These are phyloP conservation scores for Mythimna lalbum DNA, from an alignment of 2,888 invertebrate genomes.

Conservation along the genomic window DNA sequence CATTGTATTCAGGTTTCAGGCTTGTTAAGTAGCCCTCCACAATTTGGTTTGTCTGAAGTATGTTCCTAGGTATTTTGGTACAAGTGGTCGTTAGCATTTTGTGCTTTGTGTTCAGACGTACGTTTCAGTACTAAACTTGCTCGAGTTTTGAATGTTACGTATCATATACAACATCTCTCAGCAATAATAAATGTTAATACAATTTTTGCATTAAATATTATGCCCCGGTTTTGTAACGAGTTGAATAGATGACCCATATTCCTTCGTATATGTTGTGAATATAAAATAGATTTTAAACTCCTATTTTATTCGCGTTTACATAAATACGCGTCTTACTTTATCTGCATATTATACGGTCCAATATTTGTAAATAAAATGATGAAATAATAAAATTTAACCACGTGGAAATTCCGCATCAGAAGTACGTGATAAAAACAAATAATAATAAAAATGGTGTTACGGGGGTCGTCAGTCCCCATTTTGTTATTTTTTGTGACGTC, in stretches of 20 bases:
- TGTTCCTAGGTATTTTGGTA: constrained; percentile 39
- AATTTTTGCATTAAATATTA: constrained; percentile 12
- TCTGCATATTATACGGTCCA: constrained; percentile 54
- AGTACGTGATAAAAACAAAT: constrained; percentile 67
- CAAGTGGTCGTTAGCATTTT: constrained; percentile 49
- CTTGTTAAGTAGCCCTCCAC: constrained; percentile 62
- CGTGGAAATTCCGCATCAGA: constrained; percentile 55
- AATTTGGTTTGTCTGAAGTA: constrained; percentile 52
- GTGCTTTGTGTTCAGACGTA: constrained; percentile 26
- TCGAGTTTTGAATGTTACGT: not conserved
- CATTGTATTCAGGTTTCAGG: constrained; percentile 65
- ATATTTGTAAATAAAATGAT: constrained; percentile 56
- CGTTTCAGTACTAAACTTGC: constrained; percentile 1
- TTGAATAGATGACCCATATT: constrained; percentile 38
- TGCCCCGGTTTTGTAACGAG: constrained; percentile 21
- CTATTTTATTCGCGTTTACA: constrained; percentile 30
- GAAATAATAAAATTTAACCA: constrained; percentile 65
- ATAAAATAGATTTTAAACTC: constrained; percentile 28
- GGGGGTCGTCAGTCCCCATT: constrained; percentile 56
- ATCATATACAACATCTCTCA: constrained; percentile 4
- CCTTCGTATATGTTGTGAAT: not conserved
- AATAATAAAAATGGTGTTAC: constrained; percentile 63
- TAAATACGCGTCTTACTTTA: constrained; percentile 43
- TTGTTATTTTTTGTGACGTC: constrained; percentile 61
- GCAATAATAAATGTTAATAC: constrained; percentile 2